Evolutionary conservation across 1,140 invertebrate genomes (phyloP).

Genomic region (Papilio machaon): DNA sequence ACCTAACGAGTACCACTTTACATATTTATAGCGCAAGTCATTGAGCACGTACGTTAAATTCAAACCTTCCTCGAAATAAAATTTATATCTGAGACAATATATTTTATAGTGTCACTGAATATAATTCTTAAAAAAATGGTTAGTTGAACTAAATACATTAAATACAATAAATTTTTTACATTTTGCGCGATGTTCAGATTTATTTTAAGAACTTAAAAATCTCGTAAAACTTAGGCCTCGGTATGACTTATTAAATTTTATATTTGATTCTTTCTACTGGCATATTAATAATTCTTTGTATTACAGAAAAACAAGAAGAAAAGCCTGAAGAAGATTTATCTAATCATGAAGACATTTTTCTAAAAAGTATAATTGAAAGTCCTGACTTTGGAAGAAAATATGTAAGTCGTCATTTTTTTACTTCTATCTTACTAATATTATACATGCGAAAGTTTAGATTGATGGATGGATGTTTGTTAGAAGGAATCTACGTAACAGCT

Average conservation of each 20-base stretch:
- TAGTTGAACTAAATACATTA: not conserved
- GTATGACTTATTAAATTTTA: not conserved
- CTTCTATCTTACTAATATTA: not conserved
- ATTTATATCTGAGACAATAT: not conserved
- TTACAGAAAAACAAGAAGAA: conserved; percentile 69
- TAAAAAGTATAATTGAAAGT: conserved; percentile 80
- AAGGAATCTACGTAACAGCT: no score
- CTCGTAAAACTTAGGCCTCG: not conserved
- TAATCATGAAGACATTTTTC: conserved; percentile 80
- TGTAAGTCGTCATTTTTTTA: conserved; percentile 50
- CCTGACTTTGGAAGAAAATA: conserved; percentile 74
- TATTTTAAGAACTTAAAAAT: not conserved
- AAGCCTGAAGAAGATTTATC: conserved; percentile 77
- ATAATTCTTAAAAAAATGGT: not conserved
- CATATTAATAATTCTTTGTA: not conserved
- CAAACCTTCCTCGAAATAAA: not conserved
- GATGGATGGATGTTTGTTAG: no score
- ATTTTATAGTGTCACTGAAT: not conserved
- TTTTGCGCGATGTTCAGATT: not conserved
- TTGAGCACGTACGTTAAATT: conserved; percentile 14
- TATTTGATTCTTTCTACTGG: not conserved
- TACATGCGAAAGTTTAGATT: no score
- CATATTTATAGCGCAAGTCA: conserved; percentile 19
- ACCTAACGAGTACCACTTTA: not conserved
- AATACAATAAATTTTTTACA: no score